Base-by-base conservation (phyloP, 2,888 invertebrate species). In the Melanotus villosus region DNA sequence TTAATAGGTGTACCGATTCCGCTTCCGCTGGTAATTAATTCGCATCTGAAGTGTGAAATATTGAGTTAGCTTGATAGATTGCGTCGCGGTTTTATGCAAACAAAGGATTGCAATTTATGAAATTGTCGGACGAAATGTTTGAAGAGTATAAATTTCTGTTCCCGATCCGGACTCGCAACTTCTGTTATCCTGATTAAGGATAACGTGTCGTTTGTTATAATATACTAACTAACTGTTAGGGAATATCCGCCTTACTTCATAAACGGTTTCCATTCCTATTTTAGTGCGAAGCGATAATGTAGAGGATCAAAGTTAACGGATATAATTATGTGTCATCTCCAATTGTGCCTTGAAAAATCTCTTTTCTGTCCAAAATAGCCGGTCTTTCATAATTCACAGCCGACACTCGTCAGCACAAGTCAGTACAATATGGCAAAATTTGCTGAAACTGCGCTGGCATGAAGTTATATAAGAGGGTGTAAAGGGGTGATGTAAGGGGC, bases 401-500 rank as follows among this genome's bases (percentile, higher is more conserved):
- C 7, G 41, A 26, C 50, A 14, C n/a, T 62, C 62, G 62, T 62
- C 34, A 36, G 30, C 47, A 26, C 36, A 54, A 43, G 62, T 62
- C 34, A 36, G 30, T 23, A 14, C 36, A 54, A 43, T 23, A 54
- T 58, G 60, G 66, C 52, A 54, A 66, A 66, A 54, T n/a, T 54
- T 54, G 50, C 45, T 34, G 60, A 43, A 60, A 18, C 67, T 34
- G 30, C 67, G 60, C 54, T 67, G 43, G 67, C 60, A 43, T 63
- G 26, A 68, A 68, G 64, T 68, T 64, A 54, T 65, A 65, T 60
- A 65, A 69, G 71, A 79, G 80, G 78, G 77, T 70, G 50, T 66
- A 65, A 70, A 68, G 71, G 71, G 74, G 72, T 77, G 80, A 83
- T 81, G 83, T 84, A 84, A 84, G 84, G 84, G 84, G 80, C 83